These are phyloP conservation scores for Sinelater perroti DNA, from an alignment of 2,888 invertebrate species.

Conservation along the genomic window DNA sequence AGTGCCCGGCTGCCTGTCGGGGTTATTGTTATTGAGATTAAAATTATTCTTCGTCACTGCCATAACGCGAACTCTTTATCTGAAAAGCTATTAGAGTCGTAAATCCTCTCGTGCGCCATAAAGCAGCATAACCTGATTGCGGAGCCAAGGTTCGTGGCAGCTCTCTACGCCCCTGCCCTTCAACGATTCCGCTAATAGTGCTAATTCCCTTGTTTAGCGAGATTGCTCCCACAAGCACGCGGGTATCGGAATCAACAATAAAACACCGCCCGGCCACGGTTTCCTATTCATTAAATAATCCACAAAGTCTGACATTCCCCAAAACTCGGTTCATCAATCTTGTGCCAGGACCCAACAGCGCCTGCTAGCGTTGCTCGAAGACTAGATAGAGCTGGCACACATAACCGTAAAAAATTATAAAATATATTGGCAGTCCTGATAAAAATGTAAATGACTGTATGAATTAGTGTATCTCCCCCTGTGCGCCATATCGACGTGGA, in stretches of 20 bases:
- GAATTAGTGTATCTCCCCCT: constrained; percentile 8
- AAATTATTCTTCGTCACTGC: constrained; percentile 2
- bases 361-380: background rate
- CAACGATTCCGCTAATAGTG: constrained; percentile 4
- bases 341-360: constrained; percentile 1
- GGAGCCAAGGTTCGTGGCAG: constrained; percentile 3
- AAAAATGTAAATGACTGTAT: constrained; percentile 9
- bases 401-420: constrained; percentile 15
- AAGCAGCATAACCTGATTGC: constrained; percentile 12
- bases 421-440: constrained; percentile 11
- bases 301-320: background rate
- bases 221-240: background rate
- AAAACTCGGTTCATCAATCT: constrained; percentile 9
- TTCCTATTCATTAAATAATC: constrained; percentile 13
- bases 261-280: constrained; percentile 1
- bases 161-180: constrained; percentile 2
- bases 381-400: constrained; percentile 1
- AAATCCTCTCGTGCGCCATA: constrained; percentile 4
- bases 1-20: background rate
- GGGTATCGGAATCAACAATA: constrained; percentile 13
- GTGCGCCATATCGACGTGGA: background rate
- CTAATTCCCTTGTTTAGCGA: constrained; percentile 4
- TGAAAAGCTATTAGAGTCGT: constrained; percentile 1
- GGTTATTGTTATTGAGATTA: background rate
- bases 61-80: constrained; percentile 1